phyloP scores from a whole-genome alignment of 1,140 invertebrate genomes.

The Phymastichus coffea region DNA sequence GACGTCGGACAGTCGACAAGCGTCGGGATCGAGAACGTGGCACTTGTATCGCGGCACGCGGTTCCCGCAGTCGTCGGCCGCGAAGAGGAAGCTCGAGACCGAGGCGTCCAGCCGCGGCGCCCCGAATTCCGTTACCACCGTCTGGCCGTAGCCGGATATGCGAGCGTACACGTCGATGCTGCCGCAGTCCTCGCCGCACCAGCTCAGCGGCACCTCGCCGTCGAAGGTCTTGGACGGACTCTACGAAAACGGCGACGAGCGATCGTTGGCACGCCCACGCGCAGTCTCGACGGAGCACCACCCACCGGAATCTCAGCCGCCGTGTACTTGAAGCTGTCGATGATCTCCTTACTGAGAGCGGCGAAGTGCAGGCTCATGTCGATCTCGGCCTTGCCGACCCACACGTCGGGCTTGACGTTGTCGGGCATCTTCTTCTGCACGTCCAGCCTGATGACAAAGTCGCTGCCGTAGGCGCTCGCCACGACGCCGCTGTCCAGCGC shows the following conservation, averaged over 20 bases:
- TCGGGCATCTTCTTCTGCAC: constrained; percentile 43
- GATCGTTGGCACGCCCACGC: too few species aligned
- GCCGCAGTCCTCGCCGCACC: constrained; percentile 28
- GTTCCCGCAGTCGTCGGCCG: constrained; percentile 11
- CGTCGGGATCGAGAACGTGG: constrained; percentile 26
- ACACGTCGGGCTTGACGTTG: constrained; percentile 36
- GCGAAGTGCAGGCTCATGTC: constrained; percentile 45
- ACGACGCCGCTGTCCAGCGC: constrained; percentile 31
- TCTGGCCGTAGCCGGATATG: constrained; percentile 42
- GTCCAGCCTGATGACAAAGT: constrained; percentile 38
- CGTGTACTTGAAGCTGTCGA: constrained; percentile 26
- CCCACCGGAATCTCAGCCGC: neutral
- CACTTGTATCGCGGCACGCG: constrained; percentile 36
- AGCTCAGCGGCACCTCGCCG: constrained; percentile 37
- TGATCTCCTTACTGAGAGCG: constrained; percentile 41
- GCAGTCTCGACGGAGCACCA: too few species aligned
- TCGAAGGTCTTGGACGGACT: constrained; percentile 38
- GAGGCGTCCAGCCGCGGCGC: constrained; percentile 12
- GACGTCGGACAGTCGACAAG: neutral
- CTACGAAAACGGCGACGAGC: constrained; percentile 5
- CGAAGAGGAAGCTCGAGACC: constrained; percentile 35
- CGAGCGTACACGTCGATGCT: constrained; percentile 35
- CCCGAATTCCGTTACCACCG: constrained; percentile 47
- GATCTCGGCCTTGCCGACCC: constrained; percentile 40
- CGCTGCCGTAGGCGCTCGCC: constrained; percentile 11